Conservation (phyloP, 2,797 vertebrate species). For the Pipistrellus pipistrellus region DNA sequence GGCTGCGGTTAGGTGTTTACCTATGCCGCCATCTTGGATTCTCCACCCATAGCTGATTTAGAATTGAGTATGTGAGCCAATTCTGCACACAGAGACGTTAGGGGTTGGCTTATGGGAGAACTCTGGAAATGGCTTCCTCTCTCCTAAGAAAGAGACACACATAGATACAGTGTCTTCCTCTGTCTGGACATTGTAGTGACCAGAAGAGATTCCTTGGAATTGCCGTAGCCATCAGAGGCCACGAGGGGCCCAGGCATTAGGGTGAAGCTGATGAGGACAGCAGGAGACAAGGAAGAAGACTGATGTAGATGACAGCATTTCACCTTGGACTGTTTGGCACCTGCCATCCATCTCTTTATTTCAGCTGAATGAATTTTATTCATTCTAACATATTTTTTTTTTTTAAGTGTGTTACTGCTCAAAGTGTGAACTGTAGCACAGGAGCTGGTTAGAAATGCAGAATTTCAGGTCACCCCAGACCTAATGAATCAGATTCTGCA, state of each 20-base stretch:
- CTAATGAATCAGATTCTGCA: not conserved
- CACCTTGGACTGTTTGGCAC: not conserved
- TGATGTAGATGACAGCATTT: not conserved
- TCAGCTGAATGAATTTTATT: no score
- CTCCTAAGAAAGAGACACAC: not conserved
- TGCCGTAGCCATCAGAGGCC: not conserved
- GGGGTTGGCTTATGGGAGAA: not conserved
- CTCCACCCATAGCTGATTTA: not conserved
- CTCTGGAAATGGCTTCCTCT: not conserved
- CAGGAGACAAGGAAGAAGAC: not conserved
- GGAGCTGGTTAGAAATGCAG: not conserved
- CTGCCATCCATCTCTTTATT: not conserved
- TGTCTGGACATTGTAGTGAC: not conserved
- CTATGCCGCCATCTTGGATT: no score
- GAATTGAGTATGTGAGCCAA: not conserved
- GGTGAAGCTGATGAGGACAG: not conserved
- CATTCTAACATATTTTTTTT: not conserved
- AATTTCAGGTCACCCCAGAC: not conserved
- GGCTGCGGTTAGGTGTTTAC: no score
- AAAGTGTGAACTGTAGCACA: not conserved
- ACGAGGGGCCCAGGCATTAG: rapidly evolving
- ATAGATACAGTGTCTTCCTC: not conserved
- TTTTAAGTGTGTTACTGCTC: not conserved
- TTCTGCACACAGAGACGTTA: not conserved
- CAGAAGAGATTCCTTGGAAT: not conserved